A percentile compares a stretch with the other conserved stretches of the same genome.
phyloP scores from a whole-genome alignment of 2,888 invertebrate genomes.

The Quadroppia sp. region DNA sequence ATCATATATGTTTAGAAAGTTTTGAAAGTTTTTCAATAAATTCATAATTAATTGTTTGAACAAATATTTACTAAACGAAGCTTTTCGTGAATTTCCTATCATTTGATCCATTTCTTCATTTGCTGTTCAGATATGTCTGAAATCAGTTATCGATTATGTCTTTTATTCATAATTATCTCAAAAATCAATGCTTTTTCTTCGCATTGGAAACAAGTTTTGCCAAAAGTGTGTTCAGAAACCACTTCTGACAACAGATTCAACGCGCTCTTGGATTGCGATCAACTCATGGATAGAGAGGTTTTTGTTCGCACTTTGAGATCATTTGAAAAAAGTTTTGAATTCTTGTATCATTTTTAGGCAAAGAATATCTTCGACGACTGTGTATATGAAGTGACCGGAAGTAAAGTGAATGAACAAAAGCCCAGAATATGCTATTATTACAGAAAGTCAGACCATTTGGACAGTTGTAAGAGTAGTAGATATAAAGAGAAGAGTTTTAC shows the following conservation, averaged over 20 bases:
- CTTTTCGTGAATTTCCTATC: too few species aligned
- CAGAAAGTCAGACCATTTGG: constrained; percentile 14
- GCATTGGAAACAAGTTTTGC: constrained; percentile 36
- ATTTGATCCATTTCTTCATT: too few species aligned
- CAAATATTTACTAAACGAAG: too few species aligned
- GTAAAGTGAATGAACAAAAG: background rate
- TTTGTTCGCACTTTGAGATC: background rate
- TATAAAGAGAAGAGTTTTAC: constrained; percentile 15
- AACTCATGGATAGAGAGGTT: constrained; percentile 35
- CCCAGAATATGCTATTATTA: constrained; percentile 33
- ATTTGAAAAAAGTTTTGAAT: background rate
- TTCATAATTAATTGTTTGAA: too few species aligned
- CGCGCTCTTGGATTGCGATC: constrained; percentile 35
- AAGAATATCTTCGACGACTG: constrained; percentile 37
- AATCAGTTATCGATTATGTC: too few species aligned
- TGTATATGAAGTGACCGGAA: constrained; percentile 15
- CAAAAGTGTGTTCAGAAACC: constrained; percentile 25
- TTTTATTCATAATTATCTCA: too few species aligned
- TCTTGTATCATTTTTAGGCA: background rate
- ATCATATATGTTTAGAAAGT: too few species aligned
- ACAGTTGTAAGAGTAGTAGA: constrained; percentile 31
- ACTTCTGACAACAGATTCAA: background rate
- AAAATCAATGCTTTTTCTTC: constrained; percentile 2
- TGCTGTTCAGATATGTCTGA: too few species aligned
- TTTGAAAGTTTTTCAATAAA: too few species aligned